A percentile compares a stretch with the other conserved stretches of the same genome.
These are phyloP conservation scores for Drosophila nannoptera DNA, from an alignment of 1,140 invertebrate genomes.

Conservation along the genomic window DNA sequence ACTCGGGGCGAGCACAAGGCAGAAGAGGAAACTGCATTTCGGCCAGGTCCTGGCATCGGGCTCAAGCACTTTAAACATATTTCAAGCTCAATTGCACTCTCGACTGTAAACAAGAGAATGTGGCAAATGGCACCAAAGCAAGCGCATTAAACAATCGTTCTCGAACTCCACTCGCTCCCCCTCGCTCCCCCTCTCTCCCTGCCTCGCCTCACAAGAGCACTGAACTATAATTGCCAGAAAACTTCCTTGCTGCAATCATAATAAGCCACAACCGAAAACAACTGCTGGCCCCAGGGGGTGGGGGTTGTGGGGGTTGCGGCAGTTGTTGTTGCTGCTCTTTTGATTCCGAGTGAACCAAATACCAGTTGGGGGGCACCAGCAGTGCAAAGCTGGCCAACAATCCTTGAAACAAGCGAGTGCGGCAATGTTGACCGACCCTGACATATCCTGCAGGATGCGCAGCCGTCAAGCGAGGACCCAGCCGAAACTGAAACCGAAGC, in stretches of 20 bases:
- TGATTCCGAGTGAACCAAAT: no score
- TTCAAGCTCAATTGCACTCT: conserved; percentile 64
- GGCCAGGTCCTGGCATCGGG: conserved; percentile 3
- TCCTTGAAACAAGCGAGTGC: conserved; percentile 22
- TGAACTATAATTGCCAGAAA: conserved; percentile 62
- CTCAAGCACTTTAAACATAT: conserved; percentile 61
- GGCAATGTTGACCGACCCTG: no score
- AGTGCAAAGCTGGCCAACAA: conserved; percentile 37
- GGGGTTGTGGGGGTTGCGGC: background rate
- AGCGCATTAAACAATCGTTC: conserved; percentile 49
- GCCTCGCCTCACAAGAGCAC: background rate
- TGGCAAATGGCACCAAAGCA: conserved; percentile 64
- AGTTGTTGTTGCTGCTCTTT: background rate
- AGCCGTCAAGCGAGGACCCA: no score
- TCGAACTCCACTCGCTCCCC: background rate
- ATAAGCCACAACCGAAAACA: conserved; percentile 34
- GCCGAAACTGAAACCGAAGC: no score
- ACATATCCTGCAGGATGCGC: no score
- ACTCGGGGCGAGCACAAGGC: conserved; percentile 3
- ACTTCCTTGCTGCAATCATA: conserved; percentile 68
- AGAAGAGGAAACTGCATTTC: conserved; percentile 12
- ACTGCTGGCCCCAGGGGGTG: conserved; percentile 10
- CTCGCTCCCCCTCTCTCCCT: background rate
- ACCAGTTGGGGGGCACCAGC: conserved; percentile 18
- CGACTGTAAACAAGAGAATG: conserved; percentile 52